Base-by-base conservation (phyloP, 2,888 invertebrate species). In the Coremacera marginata region DNA sequence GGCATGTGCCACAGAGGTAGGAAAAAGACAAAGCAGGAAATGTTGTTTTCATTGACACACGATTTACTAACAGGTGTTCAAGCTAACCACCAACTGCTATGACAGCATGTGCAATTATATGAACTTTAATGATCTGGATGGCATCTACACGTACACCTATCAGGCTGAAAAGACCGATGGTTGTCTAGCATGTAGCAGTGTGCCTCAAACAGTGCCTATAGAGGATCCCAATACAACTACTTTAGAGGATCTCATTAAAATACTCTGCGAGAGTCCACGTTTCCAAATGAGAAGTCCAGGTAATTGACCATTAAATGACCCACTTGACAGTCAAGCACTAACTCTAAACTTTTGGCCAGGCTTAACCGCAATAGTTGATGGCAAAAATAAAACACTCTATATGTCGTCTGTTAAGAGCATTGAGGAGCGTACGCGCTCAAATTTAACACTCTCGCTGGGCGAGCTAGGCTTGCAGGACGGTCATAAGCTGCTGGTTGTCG, bases 81-180 rank as follows among this genome's bases (percentile, higher is more conserved):
- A 99, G 91, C 88, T 99, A 77, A 98, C 98, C 0, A 96, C 98
- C 44, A 97, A 96, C 82, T 97, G 97, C 85, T 96, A 95, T 82
- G 92, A 94, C 1, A 94, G 95, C 52, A 92, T 99, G 90, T 95
- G 97, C 87, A 99, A 99, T 90, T 99, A 98, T 87, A 94, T 98
- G 94, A 96, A 98, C 77, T 95, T 99, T 85, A 98, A 98, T 87
- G 96, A 99, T 91, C 92, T 95, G 0, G 98, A 98, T 85, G 99
- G 99, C 0, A 95, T 99, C 51, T 99, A 98, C 87, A 96, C 97
- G 0, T 98, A 97, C 86, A 97, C 98, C 0, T 99, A 97, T 87
- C 95, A 95, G 88, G 96, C 98, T 0, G 98, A 98, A 86, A 95
- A 92, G 84, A 95, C 95, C 81, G 89, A 93, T 0, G 94, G 95